Evolutionary conservation across 2,888 invertebrate species (phyloP), one percentile per base, ranked within the genome.

Genomic region (Gastracanthus pulcherrimus): DNA sequence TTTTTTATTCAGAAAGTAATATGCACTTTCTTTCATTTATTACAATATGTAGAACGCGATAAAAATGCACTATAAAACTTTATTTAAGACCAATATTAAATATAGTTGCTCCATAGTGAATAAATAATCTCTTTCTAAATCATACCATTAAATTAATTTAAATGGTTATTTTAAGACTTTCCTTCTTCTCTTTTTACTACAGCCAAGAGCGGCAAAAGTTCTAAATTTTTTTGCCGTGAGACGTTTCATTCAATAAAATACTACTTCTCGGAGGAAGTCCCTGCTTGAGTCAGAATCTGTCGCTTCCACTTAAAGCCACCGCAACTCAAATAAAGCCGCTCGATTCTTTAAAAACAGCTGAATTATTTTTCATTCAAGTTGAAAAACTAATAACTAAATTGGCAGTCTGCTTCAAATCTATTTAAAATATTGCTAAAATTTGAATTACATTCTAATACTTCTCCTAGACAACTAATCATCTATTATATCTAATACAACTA

Each of bases 221-320:
- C 3, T 1, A 23, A 64, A 38, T 64, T 38, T 38, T 64, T 23
- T 23, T 11, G 29, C 7, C 0, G 19, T 69, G 29, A 70, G 34
- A n/a, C 51, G 7, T 51, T 70, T 55, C 51, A 70, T 70, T 70
- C 69, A 51, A 48, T 51, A 51, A 55, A 11, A 26, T 26, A 19
- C 55, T 58, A 0, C 11, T 29, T 19, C 26, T 67, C 67, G 13
- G 29, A 16, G 67, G 29, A 45, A 45, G 13, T 45, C 16, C 26
- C 67, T 11, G 45, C 41, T 19, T 41, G 41, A 67, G 34, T 62
- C 62, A 62, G 16, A n/a, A 3, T 6, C n/a, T 60, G 34, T 6
- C 34, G 60, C 60, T 34, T 60, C 16, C 31, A 16, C 67, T 41
- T 13, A 7, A 41, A 13, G 16, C 41, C 41, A 41, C 13, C 16